Evolutionary conservation across 2,113 vertebrate species (phyloP), one percentile per base, ranked within the genome.

Genomic region (Macquaria australasica): DNA sequence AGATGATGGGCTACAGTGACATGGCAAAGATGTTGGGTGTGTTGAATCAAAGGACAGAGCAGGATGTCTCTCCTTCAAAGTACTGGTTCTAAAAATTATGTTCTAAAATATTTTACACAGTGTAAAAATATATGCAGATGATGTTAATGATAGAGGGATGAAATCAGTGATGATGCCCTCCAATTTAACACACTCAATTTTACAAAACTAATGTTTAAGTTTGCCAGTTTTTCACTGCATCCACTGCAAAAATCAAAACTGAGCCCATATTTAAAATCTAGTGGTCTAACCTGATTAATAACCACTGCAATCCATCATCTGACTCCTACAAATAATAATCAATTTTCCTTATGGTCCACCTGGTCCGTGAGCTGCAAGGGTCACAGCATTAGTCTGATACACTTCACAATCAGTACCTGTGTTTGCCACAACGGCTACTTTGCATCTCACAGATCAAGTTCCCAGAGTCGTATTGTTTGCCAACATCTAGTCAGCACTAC

Each of bases 371-470:
- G 69, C 72, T 82, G 63, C 58, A 66, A 41, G 10, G 5, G 48
- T 63, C 34, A 60, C n/a, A 73, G 55, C 73, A 55, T 75, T 34
- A 85, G 81, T 73, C 76, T 51, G 68, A 85, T 75, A 51, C 41
- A 34, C 28, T 23, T 62, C 34, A 74, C 28, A 41, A 8, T 77
- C 62, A 39, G 23, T 66, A 71, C 60, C 43, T 53, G 53, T 14
- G 43, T 85, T 82, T 74, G 50, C 39, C 67, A 51, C 23, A 75
- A 64, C 4, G 14, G 56, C 63, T 51, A 72, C 56, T 81, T 48
- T 82, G 85, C 64, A 77, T 80, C 51, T 71, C 69, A 89, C 20
- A 75, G 31, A 85, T 84, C 70, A 71, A 74, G 62, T 90, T 81
- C 84, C 39, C 50, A 62, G 58, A 79, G 56, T 87, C 66, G 66